phyloP scores from a whole-genome alignment of 2,888 invertebrate species.

The Hydropsyche betteni region DNA sequence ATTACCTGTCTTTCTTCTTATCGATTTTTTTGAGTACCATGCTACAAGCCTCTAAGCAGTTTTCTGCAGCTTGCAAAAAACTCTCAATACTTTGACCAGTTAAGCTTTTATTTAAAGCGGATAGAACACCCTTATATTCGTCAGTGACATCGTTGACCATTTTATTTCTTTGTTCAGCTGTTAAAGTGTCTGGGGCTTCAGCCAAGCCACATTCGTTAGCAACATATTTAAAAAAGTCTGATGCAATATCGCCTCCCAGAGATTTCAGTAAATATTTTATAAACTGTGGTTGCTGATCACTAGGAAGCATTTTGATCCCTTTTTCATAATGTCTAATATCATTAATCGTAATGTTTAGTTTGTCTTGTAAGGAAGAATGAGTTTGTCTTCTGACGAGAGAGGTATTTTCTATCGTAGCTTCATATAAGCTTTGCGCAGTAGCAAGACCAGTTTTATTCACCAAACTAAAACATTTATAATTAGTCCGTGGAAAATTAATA shows the following conservation, averaged over 20 bases:
- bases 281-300: constrained; percentile 73
- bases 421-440: constrained; percentile 78
- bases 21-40: constrained; percentile 89
- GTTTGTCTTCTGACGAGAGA: constrained; percentile 78
- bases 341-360: constrained; percentile 77
- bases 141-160: constrained; percentile 74
- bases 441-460: constrained; percentile 74
- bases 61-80: constrained; percentile 79
- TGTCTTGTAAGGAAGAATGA: constrained; percentile 84
- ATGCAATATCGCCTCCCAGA: constrained; percentile 82
- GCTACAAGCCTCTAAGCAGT: constrained; percentile 74
- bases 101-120: constrained; percentile 74
- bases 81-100: constrained; percentile 78
- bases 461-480: constrained; percentile 59
- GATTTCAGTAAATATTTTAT: constrained; percentile 86
- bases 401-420: constrained; percentile 76
- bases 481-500: background rate
- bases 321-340: constrained; percentile 84
- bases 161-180: constrained; percentile 74
- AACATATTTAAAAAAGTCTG: constrained; percentile 80
- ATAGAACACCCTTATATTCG: constrained; percentile 73
- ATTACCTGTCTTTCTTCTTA: constrained; percentile 82
- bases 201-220: constrained; percentile 77
- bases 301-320: constrained; percentile 73
- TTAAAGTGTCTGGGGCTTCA: constrained; percentile 68